phyloP scores from a whole-genome alignment of 2,888 invertebrate species.

The Meta bourneti region DNA sequence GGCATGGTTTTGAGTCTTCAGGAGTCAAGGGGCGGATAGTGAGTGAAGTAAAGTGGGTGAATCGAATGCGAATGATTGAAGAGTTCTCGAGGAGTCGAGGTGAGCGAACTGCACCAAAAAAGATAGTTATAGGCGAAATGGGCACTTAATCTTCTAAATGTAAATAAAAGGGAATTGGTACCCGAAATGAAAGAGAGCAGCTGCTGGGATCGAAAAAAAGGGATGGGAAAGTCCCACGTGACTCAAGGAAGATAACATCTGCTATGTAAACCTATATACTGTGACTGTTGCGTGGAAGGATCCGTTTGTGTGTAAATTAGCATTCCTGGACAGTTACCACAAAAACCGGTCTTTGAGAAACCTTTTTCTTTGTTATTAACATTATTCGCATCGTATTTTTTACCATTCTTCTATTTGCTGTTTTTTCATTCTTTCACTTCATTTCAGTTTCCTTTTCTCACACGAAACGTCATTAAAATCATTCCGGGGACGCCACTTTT shows the following conservation, averaged over 20 bases:
- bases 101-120: constrained; percentile 40
- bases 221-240: constrained; percentile 74
- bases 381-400: constrained; percentile 54
- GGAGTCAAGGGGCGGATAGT: not conserved
- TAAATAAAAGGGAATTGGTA: constrained; percentile 71
- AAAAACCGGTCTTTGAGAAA: constrained; percentile 67
- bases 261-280: constrained; percentile 74
- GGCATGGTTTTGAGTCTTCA: too few relatives aligned
- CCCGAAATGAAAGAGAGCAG: constrained; percentile 58
- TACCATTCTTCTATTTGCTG: constrained; percentile 53
- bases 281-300: constrained; percentile 70
- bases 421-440: constrained; percentile 73
- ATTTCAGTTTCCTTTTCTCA: constrained; percentile 72
- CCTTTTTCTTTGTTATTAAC: constrained; percentile 36
- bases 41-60: constrained; percentile 20
- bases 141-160: constrained; percentile 68
- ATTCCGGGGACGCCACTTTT: constrained; percentile 56
- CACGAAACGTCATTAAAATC: constrained; percentile 75
- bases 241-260: constrained; percentile 74
- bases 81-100: constrained; percentile 25
- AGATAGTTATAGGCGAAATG: constrained; percentile 59
- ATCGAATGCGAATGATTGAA: constrained; percentile 24
- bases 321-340: constrained; percentile 76
- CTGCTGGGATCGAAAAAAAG: constrained; percentile 45
- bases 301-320: constrained; percentile 76